These are phyloP conservation scores for Penaeus vannamei DNA, from an alignment of 1,140 invertebrate genomes.

Conservation along the genomic window DNA sequence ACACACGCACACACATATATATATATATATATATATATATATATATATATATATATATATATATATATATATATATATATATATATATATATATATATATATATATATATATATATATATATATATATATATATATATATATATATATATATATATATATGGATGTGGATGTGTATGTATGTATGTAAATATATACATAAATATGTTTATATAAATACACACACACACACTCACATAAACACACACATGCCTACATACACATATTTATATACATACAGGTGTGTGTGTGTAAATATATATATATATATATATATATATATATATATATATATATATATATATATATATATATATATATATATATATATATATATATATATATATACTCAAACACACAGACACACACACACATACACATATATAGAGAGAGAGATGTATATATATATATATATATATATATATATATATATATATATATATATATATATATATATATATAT, in stretches of 20 bases:
- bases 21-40: too few relatives aligned
- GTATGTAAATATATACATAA: too few relatives aligned
- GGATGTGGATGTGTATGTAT: too few relatives aligned
- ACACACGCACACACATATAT: too few relatives aligned
- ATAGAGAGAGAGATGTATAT: neutral
- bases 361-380: constrained; percentile 17
- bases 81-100: too few relatives aligned
- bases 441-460: neutral
- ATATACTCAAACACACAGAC: neutral
- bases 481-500: constrained; percentile 28
- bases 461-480: constrained; percentile 28
- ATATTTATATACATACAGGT: neutral
- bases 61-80: too few relatives aligned
- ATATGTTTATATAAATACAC: too few relatives aligned
- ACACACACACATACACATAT: neutral
- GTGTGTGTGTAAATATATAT: neutral
- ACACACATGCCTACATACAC: neutral
- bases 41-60: too few relatives aligned
- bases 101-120: too few relatives aligned
- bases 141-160: too few relatives aligned
- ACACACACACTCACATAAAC: too few relatives aligned
- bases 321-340: constrained; percentile 28
- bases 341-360: constrained; percentile 17
- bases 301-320: neutral
- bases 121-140: too few relatives aligned